Evolutionary conservation across 2,113 vertebrate genomes (phyloP).

Genomic region (Leptodactylus fuscus): DNA sequence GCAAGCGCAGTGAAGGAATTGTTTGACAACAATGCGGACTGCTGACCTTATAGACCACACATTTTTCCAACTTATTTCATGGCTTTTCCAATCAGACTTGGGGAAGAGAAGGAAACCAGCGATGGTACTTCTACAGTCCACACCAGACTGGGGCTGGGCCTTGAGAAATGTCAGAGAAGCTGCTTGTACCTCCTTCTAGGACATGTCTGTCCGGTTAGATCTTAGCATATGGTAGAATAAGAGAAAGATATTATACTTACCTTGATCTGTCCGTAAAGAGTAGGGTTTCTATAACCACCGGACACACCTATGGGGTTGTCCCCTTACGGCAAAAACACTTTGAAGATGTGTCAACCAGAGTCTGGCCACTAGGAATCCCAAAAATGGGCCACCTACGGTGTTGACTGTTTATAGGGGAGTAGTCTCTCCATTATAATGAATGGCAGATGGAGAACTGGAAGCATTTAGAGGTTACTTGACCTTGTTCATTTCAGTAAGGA

Average conservation of each 20-base stretch:
- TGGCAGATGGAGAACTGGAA: too few species aligned
- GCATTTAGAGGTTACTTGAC: background rate
- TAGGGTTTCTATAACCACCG: background rate
- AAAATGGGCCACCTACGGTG: background rate
- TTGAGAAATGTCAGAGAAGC: background rate
- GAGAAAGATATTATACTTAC: background rate
- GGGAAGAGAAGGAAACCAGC: background rate
- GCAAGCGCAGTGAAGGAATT: constrained; percentile 87
- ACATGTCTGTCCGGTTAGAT: background rate
- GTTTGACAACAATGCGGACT: constrained; percentile 67
- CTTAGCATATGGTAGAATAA: background rate
- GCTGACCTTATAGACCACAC: background rate
- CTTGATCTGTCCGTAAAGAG: background rate
- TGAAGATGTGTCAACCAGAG: too few species aligned
- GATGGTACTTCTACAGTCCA: background rate
- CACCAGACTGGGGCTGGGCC: background rate
- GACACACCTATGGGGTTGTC: too few species aligned
- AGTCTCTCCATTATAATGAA: background rate
- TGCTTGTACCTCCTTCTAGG: background rate
- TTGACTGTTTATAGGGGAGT: background rate
- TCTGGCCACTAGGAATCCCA: background rate
- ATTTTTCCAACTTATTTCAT: too few species aligned
- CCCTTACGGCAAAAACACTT: too few species aligned
- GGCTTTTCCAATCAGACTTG: background rate
- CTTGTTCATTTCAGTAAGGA: background rate